Base-by-base conservation (phyloP, 2,797 vertebrate species). In the Amblyraja radiata region DNA sequence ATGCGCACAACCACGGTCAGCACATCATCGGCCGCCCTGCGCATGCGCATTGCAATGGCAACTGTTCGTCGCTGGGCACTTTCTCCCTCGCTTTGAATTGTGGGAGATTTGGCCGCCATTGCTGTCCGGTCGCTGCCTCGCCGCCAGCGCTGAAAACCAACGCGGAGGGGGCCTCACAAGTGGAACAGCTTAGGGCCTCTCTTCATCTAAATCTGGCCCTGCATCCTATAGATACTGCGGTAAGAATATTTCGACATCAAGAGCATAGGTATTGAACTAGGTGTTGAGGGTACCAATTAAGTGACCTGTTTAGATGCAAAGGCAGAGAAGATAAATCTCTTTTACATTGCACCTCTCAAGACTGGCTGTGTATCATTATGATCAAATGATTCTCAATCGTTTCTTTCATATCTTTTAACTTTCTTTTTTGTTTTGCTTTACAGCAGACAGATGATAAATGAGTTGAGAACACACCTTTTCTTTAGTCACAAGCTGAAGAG, bases 401-500 rank as follows among this genome's bases (percentile, higher is more conserved):
- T 58, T 76, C 11, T 92, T 92, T 92, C 2, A 74, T 63, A 21
- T 54, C 39, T 25, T 65, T 74, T 46, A 54, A 74, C 39, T 28
- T 58, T 23, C 25, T 58, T 76, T 91, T 74, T 54, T 92, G 68
- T 92, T 76, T 76, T 92, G 90, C 68, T 71, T 58, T n/a, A 71
- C 46, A 46, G 68, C 63, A 68, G 90, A 76, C 90, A 28, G 68
- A 25, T 92, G 90, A 92, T 92, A 91, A 25, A 10, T 92, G 90
- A 92, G 74, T 71, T 76, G 28, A 76, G 39, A 74, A 92, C 90
- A 46, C 90, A 92, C 36, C 71, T 92, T 92, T 76, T 18, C 36
- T 92, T 92, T 91, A 16, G 14, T 74, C 90, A n/a, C 14, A 54
- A 92, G 39, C 71, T 92, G 90, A 92, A 92, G 90, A 92, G 36